Percentiles rank a stretch among this genome's conserved stretches.
Conservation (phyloP, 2,888 invertebrate species). For the Cataglyphis altisquamis region DNA sequence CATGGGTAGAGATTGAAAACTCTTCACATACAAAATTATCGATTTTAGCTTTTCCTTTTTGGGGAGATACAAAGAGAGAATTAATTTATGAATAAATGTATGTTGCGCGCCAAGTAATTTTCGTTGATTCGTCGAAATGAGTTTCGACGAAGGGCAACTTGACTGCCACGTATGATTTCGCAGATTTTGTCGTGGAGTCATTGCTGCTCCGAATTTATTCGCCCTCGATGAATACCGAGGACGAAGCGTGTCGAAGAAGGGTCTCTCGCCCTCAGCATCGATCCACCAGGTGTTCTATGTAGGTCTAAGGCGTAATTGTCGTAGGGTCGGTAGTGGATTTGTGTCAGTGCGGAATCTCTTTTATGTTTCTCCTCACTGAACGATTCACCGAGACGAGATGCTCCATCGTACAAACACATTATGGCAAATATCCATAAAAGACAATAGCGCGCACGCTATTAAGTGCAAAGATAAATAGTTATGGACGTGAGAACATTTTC, state of each 20-base stretch:
- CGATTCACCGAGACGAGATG: conserved; percentile 29
- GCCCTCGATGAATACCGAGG: conserved; percentile 33
- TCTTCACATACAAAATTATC: background rate
- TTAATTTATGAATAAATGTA: conserved; percentile 18
- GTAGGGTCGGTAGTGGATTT: conserved; percentile 53
- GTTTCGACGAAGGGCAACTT: conserved; percentile 13
- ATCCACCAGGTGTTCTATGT: conserved; percentile 63
- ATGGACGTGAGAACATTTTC: conserved; percentile 26
- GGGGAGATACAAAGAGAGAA: background rate
- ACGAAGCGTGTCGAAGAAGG: conserved; percentile 39
- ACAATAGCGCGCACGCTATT: background rate
- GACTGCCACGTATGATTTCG: conserved; percentile 15
- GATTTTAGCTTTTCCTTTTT: background rate
- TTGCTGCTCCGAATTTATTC: conserved; percentile 29
- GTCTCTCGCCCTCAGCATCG: conserved; percentile 53
- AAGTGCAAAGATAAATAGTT: conserved; percentile 43
- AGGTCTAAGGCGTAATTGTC: conserved; percentile 58
- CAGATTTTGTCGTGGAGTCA: conserved; percentile 22
- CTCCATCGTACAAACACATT: background rate
- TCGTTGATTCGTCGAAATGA: background rate
- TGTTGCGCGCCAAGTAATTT: background rate
- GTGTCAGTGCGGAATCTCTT: conserved; percentile 59
- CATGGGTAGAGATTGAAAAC: background rate
- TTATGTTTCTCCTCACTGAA: conserved; percentile 27
- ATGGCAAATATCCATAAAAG: conserved; percentile 20